Conservation (phyloP, 1,140 invertebrate species). For the Latrodectus geometricus region DNA sequence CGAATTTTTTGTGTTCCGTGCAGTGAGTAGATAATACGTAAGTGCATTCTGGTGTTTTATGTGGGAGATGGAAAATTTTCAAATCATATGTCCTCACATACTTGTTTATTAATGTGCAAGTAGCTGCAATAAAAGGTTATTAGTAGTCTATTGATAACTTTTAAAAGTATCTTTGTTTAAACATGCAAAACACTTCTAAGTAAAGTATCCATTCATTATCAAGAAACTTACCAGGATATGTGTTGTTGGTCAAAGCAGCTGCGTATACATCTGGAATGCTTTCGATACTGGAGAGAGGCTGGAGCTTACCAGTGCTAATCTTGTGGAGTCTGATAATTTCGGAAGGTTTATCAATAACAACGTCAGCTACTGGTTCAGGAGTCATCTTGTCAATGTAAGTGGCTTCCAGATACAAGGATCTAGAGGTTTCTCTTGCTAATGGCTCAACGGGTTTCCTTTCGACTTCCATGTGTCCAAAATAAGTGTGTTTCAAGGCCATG, state of each 20-base stretch:
- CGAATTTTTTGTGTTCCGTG: conserved; percentile 31
- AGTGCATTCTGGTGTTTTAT: background rate
- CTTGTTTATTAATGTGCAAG: conserved; percentile 16
- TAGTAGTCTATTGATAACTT: background rate
- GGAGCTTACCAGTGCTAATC: conserved; percentile 11
- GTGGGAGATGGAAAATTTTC: conserved; percentile 2
- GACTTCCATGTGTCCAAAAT: conserved; percentile 24
- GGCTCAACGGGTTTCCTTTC: background rate
- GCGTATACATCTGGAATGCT: background rate
- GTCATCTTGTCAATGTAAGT: conserved; percentile 43
- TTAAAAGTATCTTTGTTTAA: background rate
- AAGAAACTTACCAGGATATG: conserved; percentile 38
- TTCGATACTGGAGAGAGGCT: conserved; percentile 55
- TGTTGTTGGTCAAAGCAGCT: conserved; percentile 15
- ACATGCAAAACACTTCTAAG: background rate
- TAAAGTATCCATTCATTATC: background rate
- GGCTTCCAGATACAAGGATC: background rate
- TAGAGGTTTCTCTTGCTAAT: background rate
- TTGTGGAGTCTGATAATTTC: conserved; percentile 39
- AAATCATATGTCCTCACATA: conserved; percentile 45
- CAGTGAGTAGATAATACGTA: conserved; percentile 34
- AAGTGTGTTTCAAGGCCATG: conserved; percentile 42
- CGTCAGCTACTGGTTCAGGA: conserved; percentile 16
- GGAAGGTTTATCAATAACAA: background rate
- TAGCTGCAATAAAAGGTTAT: conserved; percentile 1